Evolutionary conservation across 2,113 vertebrate species (phyloP).

Genomic region (Hippocampus barbouri): DNA sequence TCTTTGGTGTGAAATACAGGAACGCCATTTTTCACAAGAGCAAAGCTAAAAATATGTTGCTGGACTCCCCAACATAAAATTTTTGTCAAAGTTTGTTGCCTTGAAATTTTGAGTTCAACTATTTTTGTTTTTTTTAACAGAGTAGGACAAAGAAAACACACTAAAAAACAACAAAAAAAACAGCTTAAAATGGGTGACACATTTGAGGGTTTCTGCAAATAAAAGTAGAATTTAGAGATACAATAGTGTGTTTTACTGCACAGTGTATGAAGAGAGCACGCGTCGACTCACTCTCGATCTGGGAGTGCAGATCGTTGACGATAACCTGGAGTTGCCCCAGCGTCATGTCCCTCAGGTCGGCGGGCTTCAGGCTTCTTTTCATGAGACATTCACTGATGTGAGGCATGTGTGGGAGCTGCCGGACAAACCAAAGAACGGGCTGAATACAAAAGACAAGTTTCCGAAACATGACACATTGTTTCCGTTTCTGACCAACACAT

Average conservation of each 20-base stretch:
- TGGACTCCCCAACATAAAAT: too few species aligned
- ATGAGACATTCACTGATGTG: constrained; percentile 98
- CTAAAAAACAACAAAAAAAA: too few species aligned
- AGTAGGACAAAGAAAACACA: too few species aligned
- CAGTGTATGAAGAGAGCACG: neutral
- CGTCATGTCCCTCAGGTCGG: constrained; percentile 95
- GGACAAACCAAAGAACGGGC: neutral
- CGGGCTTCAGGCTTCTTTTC: constrained; percentile 93
- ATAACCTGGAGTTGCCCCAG: constrained; percentile 97
- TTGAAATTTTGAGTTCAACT: too few species aligned
- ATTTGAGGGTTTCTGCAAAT: constrained; percentile 36
- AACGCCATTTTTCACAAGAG: too few species aligned
- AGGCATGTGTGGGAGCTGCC: constrained; percentile 93
- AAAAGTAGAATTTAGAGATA: constrained; percentile 20
- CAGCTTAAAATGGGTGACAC: constrained; percentile 13
- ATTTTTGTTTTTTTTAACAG: too few species aligned
- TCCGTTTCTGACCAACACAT: too few species aligned
- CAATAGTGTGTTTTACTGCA: constrained; percentile 7
- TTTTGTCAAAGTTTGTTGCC: too few species aligned
- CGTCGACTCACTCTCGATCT: constrained; percentile 90
- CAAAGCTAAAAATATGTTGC: too few species aligned
- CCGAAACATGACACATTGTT: neutral
- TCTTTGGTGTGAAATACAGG: too few species aligned
- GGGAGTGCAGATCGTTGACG: constrained; percentile 97
- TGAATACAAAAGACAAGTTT: neutral